Conservation (phyloP, 1,140 invertebrate species). For the Eurosta solidaginis region DNA sequence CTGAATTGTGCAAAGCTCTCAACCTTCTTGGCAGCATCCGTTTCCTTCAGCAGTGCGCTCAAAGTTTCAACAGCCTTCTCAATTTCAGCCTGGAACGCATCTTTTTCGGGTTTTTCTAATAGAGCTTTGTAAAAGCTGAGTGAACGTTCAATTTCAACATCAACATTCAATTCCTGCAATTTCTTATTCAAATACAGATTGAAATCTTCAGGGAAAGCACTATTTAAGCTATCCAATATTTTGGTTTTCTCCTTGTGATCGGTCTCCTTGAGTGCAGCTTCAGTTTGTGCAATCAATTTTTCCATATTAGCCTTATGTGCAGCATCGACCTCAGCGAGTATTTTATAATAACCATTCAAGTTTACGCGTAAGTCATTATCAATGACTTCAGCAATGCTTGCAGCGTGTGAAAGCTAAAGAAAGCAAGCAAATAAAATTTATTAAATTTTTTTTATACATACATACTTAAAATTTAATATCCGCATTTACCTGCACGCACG, state of each 20-base stretch:
- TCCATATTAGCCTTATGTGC: constrained; percentile 41
- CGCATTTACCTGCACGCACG: constrained; percentile 39
- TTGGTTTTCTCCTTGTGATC: constrained; percentile 38
- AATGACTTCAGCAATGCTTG: constrained; percentile 38
- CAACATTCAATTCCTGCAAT: constrained; percentile 38
- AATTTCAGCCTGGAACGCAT: constrained; percentile 38
- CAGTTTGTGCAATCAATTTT: constrained; percentile 40
- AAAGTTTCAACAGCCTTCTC: constrained; percentile 38
- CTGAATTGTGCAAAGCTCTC: constrained; percentile 37
- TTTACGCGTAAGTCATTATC: constrained; percentile 41
- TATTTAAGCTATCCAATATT: constrained; percentile 33
- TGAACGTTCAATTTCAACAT: constrained; percentile 37
- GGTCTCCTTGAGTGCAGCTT: constrained; percentile 40
- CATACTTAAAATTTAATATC: not conserved
- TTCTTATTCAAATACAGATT: constrained; percentile 36
- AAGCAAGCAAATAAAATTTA: not conserved
- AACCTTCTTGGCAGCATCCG: constrained; percentile 38
- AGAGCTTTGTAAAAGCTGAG: constrained; percentile 42
- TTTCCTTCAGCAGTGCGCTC: constrained; percentile 34
- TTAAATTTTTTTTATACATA: not conserved
- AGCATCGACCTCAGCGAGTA: constrained; percentile 39
- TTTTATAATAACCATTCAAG: constrained; percentile 39
- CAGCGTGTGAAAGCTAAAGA: constrained; percentile 37
- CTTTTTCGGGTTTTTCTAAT: not conserved
- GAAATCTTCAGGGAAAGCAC: constrained; percentile 39